phyloP scores from a whole-genome alignment of 92 coral and sea anemone genomes.

The Montipora capitata region DNA sequence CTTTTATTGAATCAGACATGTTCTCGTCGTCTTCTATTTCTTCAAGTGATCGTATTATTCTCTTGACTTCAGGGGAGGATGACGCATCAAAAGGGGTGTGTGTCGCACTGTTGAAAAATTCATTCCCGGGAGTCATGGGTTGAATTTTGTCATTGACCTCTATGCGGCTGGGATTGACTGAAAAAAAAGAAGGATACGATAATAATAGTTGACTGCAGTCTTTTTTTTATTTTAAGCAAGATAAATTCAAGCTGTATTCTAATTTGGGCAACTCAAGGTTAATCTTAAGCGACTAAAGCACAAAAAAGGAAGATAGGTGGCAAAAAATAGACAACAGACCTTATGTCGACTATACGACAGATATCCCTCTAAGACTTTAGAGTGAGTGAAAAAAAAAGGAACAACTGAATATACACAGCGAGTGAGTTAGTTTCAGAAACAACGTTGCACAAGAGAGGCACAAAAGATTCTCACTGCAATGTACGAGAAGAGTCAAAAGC shows the following conservation, averaged over 20 bases:
- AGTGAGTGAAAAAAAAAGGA: too few relatives aligned
- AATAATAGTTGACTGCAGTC: background rate
- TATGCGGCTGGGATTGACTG: conserved; percentile 45
- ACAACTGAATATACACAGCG: too few relatives aligned
- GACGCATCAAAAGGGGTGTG: background rate
- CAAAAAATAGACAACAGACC: background rate
- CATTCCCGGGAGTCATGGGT: background rate
- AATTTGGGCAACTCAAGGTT: too few relatives aligned
- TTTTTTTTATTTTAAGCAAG: background rate
- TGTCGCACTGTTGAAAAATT: background rate
- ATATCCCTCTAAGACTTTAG: background rate
- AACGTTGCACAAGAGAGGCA: background rate
- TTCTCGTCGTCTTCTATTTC: conserved; percentile 77
- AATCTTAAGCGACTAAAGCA: background rate
- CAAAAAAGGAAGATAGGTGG: background rate
- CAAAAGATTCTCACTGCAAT: background rate
- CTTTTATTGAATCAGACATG: conserved; percentile 10
- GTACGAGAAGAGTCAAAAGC: background rate
- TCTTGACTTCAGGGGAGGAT: conserved; percentile 30
- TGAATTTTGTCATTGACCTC: conserved; percentile 33
- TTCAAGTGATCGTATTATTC: conserved; percentile 75
- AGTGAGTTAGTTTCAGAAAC: background rate
- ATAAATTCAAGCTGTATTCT: background rate
- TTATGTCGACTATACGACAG: background rate
- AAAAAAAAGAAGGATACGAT: background rate